Evolutionary conservation across 2,888 invertebrate genomes (phyloP).

Genomic region (Xiphydria camelus): DNA sequence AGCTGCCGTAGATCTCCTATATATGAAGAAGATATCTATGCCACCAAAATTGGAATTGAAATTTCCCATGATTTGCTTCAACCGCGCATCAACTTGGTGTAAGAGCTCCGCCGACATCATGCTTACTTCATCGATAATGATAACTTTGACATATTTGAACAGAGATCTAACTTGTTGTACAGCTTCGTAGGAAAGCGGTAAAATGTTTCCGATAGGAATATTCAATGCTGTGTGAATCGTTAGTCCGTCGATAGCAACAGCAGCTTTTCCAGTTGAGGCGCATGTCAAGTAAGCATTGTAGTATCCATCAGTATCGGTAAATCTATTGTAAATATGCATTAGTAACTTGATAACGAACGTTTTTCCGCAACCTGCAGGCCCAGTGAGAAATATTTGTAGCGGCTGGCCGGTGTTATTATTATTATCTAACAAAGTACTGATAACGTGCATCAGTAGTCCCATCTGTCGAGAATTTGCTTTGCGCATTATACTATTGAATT

Average conservation of each 20-base stretch:
- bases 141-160: conserved; percentile 32
- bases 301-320: conserved; percentile 37
- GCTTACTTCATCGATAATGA: no score
- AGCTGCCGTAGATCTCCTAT: no score
- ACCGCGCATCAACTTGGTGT: no score
- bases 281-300: conserved; percentile 48
- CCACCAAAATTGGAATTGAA: conserved; percentile 41
- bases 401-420: conserved; percentile 7
- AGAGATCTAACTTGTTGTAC: conserved; percentile 21
- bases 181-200: conserved; percentile 28
- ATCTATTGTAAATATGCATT: conserved; percentile 54
- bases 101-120: no score
- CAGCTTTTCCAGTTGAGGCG: no score
- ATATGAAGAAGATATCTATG: conserved; percentile 39
- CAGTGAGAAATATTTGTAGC: conserved; percentile 21
- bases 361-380: no score
- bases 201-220: conserved; percentile 29
- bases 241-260: no score
- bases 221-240: no score
- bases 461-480: conserved; percentile 21
- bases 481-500: conserved; percentile 22
- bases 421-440: no score
- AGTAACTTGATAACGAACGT: conserved; percentile 45
- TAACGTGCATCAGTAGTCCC: conserved; percentile 21
- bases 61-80: conserved; percentile 41